Base-by-base conservation (phyloP, 2,797 vertebrate genomes). In the Bufotes viridis region DNA sequence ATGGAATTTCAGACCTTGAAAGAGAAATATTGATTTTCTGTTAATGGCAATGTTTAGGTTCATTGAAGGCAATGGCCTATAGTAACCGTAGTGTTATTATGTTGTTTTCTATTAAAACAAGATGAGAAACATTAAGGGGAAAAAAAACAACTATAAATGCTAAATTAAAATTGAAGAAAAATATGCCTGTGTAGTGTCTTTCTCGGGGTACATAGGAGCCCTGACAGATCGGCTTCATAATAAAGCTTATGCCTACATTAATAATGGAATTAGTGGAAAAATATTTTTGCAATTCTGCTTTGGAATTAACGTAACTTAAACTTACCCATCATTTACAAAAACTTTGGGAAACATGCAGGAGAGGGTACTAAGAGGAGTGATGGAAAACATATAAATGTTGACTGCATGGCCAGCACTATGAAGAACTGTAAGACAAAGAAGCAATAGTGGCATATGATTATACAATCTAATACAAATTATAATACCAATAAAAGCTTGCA, bases 371-470 rank as follows among this genome's bases (percentile, higher is more conserved):
- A 98, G 96, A 26, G 98, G 96, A 13, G 95, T 97, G 91, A 98
- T 90, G 0, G 96, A 96, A 92, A 99, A 98, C 91, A 98, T 92
- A 93, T 98, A 99, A 92, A 99, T 81, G 0, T 99, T 99, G 92
- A 99, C 96, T 22, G 95, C n/a, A 0, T 99, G 98, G 55, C 97
- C 98, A 90, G 96, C 92, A 85, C 93, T 96, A 89, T 99, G 98
- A 79, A 97, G 91, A 91, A 98, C 98, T 99, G 92, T 29, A 85
- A 78, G 57, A 87, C 55, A 90, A 79, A 78, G 29, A 75, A 34
- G 58, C 88, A 61, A 60, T 22, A 79, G 29, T 61, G n/a, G 58
- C 10, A 81, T 4, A 42, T 14, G 10, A 49, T 49, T 7, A 65
- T 20, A 20, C 34, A 14, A 60, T 18, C 22, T 42, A 42, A 42